Evolutionary conservation across 2,888 invertebrate genomes (phyloP).

Genomic region (Agapostemon virescens): DNA sequence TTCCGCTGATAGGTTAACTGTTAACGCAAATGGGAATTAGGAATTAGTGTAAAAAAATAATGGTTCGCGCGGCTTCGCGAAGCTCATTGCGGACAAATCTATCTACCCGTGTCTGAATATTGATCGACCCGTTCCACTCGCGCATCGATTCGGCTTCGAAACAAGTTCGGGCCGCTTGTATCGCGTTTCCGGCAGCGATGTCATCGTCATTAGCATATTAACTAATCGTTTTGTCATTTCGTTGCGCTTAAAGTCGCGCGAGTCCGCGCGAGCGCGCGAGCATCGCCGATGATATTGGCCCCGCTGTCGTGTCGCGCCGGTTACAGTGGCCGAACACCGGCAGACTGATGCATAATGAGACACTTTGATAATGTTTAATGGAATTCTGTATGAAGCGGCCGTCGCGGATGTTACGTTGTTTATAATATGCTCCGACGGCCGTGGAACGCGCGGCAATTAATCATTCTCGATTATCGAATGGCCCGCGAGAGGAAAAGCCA

Average conservation of each 20-base stretch:
- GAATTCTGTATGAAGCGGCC: constrained; percentile 67
- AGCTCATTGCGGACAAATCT: not conserved
- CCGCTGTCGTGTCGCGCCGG: constrained; percentile 64
- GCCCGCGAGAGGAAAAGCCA: not conserved
- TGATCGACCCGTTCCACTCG: not conserved
- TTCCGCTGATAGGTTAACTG: not conserved
- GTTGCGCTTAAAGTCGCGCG: constrained; percentile 26
- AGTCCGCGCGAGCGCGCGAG: constrained; percentile 45
- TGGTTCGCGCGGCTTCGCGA: not conserved
- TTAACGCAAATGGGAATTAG: not conserved
- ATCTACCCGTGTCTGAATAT: not conserved
- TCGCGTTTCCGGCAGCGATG: not conserved
- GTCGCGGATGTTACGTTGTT: constrained; percentile 62
- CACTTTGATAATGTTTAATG: constrained; percentile 77
- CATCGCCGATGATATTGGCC: constrained; percentile 66
- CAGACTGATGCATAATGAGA: constrained; percentile 71
- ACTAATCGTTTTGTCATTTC: constrained; percentile 18
- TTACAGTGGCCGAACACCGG: constrained; percentile 49
- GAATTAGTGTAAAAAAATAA: not conserved
- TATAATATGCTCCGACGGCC: constrained; percentile 60
- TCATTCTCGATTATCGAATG: constrained; percentile 45
- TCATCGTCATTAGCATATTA: not conserved
- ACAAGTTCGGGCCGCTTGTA: not conserved
- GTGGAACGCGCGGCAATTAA: constrained; percentile 50
- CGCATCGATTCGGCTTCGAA: not conserved